Evolutionary conservation across 2,888 invertebrate species (phyloP), one percentile per base, ranked within the genome.

Genomic region (Phragmatobia fuliginosa): DNA sequence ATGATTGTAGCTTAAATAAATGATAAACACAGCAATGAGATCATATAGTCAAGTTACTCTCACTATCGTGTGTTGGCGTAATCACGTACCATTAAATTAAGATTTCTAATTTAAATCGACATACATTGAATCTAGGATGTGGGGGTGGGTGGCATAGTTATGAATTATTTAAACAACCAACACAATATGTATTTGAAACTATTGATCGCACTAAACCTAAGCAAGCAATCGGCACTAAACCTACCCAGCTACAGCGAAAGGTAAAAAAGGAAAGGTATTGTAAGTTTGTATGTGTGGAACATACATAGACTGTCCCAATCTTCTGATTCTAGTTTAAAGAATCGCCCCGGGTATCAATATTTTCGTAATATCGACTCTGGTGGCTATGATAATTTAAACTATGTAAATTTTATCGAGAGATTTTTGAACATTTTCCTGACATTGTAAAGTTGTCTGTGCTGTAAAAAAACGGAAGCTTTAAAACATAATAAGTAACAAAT

Each of bases 81-180:
- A 74, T 70, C 67, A 70, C n/a, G 18, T 59, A 68, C 58, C 49
- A 76, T 74, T 78, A 72, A 72, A 78, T 71, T 73, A 78, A 71
- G 62, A 74, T 74, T 75, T 71, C 60, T 68, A 75, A 70, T 73
- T 72, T 68, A 45, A 58, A 58, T 62, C 60, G 56, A 71, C 33
- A 64, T 36, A 68, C 65, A 61, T 36, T 65, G 32, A 14, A 31
- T 58, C n/a, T 52, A 45, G 28, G 45, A 45, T 45, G 45, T 21
- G 45, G 45, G 18, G 45, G 45, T 8, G 36, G 66, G n/a, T 32
- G 38, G 52, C 28, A 32, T 49, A 45, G 49, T 11, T 33, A 61
- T 33, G 73, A 78, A 80, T 68, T 73, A 73, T 79, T 74, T 67
- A 49, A 62, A 38, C 66, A 59, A n/a, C 77, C 81, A 72, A 81